Evolutionary conservation across 2,797 vertebrate genomes (phyloP), one percentile per base, ranked within the genome.

Genomic region (Hydrolagus colliei): DNA sequence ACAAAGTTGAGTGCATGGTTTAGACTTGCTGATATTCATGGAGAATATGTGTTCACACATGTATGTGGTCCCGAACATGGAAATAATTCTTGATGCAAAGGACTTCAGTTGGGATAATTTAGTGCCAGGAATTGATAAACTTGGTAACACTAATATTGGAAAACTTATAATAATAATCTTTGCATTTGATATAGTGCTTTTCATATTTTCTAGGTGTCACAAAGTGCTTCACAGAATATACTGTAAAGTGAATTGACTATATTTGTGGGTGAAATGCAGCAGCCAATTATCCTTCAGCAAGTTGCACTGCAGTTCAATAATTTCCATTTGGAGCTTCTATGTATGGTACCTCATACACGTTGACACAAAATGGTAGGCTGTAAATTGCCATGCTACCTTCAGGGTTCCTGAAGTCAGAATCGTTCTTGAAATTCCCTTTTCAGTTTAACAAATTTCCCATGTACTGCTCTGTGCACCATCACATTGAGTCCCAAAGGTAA

Each of bases 1-100:
- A 59, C 20, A 11, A 62, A 2, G 16, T 85, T 73, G 35, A 20
- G 84, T 18, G n/a, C 14, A 11, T n/a, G 72, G 41, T 73, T 52
- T 73, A 59, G 68, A 86, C 22, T 73, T 86, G 68, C 61, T 73
- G 20, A 86, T 73, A 61, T 73, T 86, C 18, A 27, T 73, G 22
- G 32, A 72, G 41, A 86, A 86, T 22, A 73, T n/a, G n/a, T 86
- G 85, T 73, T 73, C 41, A 52, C 41, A 61, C 68, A 73, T 18
- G 2, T 73, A 71, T 67, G 7, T 73, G 9, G 9, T 85, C 14
- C 32, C 84, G 73, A 73, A 62, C 20, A 27, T 61, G 68, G 71
- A 86, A 71, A 86, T 13, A 72, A 73, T 85, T 85, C n/a, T 72
- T 22, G 18, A 9, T 32, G 85, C 14, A 73, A 73, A 73, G 14